phyloP scores from a whole-genome alignment of 2,113 vertebrate species.

The Oryctolagus cuniculus region mOryCun1.1 NC_091432.1:230647501-230648000 shows the following conservation, averaged over 20 bases:
- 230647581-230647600: conserved; percentile 78
- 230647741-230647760: conserved; percentile 68
- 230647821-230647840: conserved; percentile 61
- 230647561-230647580: conserved; percentile 83
- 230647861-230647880: conserved; percentile 36
- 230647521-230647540: conserved; percentile 76
- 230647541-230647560: conserved; percentile 83
- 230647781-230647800: conserved; percentile 58
- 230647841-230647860: conserved; percentile 49
- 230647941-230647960: background rate
- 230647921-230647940: background rate
- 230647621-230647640: conserved; percentile 66
- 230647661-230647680: conserved; percentile 76
- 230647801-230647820: conserved; percentile 19
- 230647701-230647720: conserved; percentile 39
- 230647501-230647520: conserved; percentile 65
- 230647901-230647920: conserved; percentile 52
- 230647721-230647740: conserved; percentile 53
- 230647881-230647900: conserved; percentile 40
- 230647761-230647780: conserved; percentile 46
- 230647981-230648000: background rate
- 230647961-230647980: background rate
- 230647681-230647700: conserved; percentile 75
- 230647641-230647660: conserved; percentile 64
- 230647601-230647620: conserved; percentile 79